Conservation (phyloP, 2,113 vertebrate genomes). For the Boulengeromyrus knoepffleri region DNA sequence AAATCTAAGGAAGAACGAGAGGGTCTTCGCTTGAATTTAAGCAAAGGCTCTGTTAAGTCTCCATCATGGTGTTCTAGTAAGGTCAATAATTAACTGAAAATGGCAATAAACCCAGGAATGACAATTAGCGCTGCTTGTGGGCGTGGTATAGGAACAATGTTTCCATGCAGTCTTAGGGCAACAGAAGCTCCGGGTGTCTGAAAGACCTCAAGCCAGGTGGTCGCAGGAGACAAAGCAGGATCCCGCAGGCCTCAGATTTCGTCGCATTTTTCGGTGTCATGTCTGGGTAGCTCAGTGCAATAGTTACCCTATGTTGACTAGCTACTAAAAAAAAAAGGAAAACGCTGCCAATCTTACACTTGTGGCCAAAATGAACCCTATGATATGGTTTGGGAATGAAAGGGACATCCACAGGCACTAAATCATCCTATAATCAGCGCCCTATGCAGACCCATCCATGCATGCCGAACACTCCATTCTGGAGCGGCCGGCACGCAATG, state of each 20-base stretch:
- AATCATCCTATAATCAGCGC: constrained; percentile 73
- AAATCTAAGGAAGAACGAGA: background rate
- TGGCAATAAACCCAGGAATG: background rate
- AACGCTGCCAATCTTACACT: constrained; percentile 49
- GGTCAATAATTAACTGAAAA: constrained; percentile 5
- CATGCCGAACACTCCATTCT: constrained; percentile 59
- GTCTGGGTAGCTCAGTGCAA: background rate
- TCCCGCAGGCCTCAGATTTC: background rate
- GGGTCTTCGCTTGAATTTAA: background rate
- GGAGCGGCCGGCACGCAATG: constrained; percentile 57
- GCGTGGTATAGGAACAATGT: background rate
- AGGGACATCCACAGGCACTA: constrained; percentile 64
- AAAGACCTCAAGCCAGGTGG: background rate
- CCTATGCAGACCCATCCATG: constrained; percentile 60
- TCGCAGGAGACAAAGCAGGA: background rate
- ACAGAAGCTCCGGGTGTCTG: background rate
- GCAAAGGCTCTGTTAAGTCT: background rate
- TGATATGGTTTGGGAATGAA: constrained; percentile 50
- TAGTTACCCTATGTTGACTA: constrained; percentile 10
- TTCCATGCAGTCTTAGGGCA: background rate
- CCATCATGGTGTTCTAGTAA: background rate
- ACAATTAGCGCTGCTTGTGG: background rate
- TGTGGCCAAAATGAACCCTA: constrained; percentile 46
- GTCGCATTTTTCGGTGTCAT: background rate
- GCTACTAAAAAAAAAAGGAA: background rate